phyloP scores from a whole-genome alignment of 2,888 invertebrate genomes.

The Drymonia ruficornis region DNA sequence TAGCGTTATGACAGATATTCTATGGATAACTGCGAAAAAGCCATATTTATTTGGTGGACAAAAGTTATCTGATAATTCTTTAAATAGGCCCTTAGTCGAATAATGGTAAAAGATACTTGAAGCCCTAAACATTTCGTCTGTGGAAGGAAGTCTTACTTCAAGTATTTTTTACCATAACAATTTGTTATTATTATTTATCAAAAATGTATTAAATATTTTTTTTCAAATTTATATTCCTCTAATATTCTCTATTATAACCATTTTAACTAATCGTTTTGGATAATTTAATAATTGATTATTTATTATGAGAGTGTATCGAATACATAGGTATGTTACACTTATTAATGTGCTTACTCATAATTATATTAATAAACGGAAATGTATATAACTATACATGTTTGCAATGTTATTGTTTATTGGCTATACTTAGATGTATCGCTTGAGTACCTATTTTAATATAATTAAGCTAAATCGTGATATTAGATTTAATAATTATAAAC shows the following conservation, averaged over 20 bases:
- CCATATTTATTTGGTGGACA: too few species aligned
- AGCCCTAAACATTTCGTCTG: too few species aligned
- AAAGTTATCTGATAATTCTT: too few species aligned
- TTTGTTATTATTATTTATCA: conserved; percentile 13
- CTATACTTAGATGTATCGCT: conserved; percentile 69
- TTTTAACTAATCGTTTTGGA: conserved; percentile 11
- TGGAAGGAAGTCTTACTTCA: too few species aligned
- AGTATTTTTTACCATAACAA: background rate
- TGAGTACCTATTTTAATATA: conserved; percentile 74
- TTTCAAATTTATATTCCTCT: conserved; percentile 13
- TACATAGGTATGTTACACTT: conserved; percentile 36
- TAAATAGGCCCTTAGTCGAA: too few species aligned
- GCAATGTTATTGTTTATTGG: conserved; percentile 72
- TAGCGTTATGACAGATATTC: too few species aligned
- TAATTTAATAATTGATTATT: conserved; percentile 10
- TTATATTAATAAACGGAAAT: conserved; percentile 30
- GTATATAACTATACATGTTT: conserved; percentile 59
- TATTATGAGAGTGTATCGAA: conserved; percentile 28
- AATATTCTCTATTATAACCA: conserved; percentile 7
- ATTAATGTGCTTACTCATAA: conserved; percentile 49
- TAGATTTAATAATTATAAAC: conserved; percentile 82
- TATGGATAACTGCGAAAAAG: too few species aligned
- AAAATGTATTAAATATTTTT: conserved; percentile 13
- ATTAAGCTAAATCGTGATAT: conserved; percentile 85
- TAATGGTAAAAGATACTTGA: too few species aligned